These are phyloP conservation scores for Lepidocyrtinus sp. DNA, from an alignment of 2,888 invertebrate species.

Conservation along the genomic window DNA sequence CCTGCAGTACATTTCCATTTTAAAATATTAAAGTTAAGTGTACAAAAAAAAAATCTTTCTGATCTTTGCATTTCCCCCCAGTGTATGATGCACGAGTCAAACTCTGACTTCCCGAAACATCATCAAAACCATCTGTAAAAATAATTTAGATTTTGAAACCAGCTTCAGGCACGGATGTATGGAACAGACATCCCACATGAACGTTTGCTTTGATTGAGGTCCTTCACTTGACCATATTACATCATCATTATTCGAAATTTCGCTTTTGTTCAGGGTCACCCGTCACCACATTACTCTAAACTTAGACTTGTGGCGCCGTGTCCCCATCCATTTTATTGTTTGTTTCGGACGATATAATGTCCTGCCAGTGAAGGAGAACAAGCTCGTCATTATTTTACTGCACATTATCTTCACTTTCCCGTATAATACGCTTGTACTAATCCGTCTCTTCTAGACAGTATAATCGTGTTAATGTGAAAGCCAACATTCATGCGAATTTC, in stretches of 20 bases:
- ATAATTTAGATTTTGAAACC: neutral
- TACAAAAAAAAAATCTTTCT: neutral
- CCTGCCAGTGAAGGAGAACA: too few species aligned
- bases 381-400: too few species aligned
- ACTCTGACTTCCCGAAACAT: neutral
- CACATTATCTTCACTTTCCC: neutral
- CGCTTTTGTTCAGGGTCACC: neutral
- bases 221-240: neutral
- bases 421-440: neutral
- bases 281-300: too few species aligned
- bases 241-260: neutral
- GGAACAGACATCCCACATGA: neutral
- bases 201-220: neutral
- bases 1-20: conserved; percentile 8
- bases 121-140: neutral
- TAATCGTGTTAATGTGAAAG: neutral
- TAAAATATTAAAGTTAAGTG: too few species aligned
- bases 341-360: too few species aligned
- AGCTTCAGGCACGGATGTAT: neutral
- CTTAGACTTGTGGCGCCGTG: too few species aligned
- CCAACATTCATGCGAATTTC: neutral
- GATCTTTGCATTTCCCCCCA: neutral
- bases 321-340: too few species aligned
- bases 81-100: neutral
- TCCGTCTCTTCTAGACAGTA: neutral